Base-by-base conservation (phyloP, 2,113 vertebrate species). In the Mormyrus iriodes region DNA sequence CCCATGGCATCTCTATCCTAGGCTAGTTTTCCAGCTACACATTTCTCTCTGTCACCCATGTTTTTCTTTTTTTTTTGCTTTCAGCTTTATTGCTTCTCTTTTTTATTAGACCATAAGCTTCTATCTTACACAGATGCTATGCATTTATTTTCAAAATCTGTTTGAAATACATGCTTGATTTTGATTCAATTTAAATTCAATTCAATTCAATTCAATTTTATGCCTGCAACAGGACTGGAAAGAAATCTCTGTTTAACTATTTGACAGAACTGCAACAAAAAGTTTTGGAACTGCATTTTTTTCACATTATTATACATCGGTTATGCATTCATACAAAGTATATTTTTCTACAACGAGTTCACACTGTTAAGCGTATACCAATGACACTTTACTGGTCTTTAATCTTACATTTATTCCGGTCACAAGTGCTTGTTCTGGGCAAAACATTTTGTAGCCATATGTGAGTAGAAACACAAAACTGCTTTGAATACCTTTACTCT, bases 141-240 rank as follows among this genome's bases (percentile, higher is more conserved):
- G 10, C 42, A 49, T 55, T 42, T 76, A 88, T 53, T 88, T 88
- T 83, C n/a, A 88, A 39, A 88, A 79, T 42, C 73, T 42, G 35
- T 79, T 79, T 53, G n/a, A n/a, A n/a, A n/a, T n/a, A n/a, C n/a
- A n/a, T n/a, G n/a, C n/a, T n/a, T n/a, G n/a, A n/a, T n/a, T n/a
- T n/a, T n/a, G n/a, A n/a, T n/a, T n/a, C n/a, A n/a, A n/a, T n/a
- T n/a, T n/a, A n/a, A n/a, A n/a, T n/a, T n/a, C n/a, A n/a, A n/a
- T n/a, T n/a, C n/a, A n/a, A n/a, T n/a, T n/a, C n/a, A n/a, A n/a
- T n/a, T 73, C 12, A 2, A 73, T 73, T 69, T 21, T 73, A 73
- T 73, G 27, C n/a, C 65, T 35, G 65, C 27, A 31, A 27, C 35
- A 79, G 35, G 35, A 19, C 13, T 39, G 31, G 35, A 17, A 42